Base-by-base conservation (phyloP, 2,113 vertebrate species). In the Phylloscopus trochilus region DNA sequence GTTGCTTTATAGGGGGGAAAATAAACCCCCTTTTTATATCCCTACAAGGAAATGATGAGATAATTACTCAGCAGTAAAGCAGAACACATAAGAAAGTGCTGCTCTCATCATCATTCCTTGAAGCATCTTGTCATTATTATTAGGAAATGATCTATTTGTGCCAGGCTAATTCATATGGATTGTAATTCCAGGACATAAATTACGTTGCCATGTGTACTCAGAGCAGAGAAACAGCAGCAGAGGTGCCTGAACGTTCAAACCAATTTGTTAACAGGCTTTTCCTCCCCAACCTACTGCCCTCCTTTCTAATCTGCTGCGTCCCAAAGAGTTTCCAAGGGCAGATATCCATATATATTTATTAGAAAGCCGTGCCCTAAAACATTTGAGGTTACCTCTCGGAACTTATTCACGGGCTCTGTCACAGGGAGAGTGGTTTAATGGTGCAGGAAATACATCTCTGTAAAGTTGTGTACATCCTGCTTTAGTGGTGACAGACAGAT, bases 171-270 rank as follows among this genome's bases (percentile, higher is more conserved):
- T 97, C 96, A 89, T 41, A 93, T 56, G 62, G 87, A 96, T 87
- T 93, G 87, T 76, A 86, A 96, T 96, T 97, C 90, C 69, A 58
- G 88, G 63, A 88, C 84, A 92, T 92, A 92, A 96, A 95, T 97
- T 93, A 96, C 83, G 20, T 87, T 53, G 28, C 72, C 87, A 39
- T 26, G 41, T 62, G 78, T 30, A 60, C 49, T 84, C 41, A 47
- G 73, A 35, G 74, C 73, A 82, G 39, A 72, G 44, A 52, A 91
- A 56, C 22, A 62, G 86, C 91, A 91, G 87, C 67, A 86, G 84
- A 93, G 30, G 72, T 66, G 85, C 33, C 33, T 83, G 66, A 83
- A 51, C 3, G 10, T 77, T 85, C 31, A 62, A 87, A 74, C 33
- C 73, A 63, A 43, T 69, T 70, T 82, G 55, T 46, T 92, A 85